Evolutionary conservation across 2,888 invertebrate species (phyloP), one percentile per base, ranked within the genome.

Genomic region (Chironomus tentans): DNA sequence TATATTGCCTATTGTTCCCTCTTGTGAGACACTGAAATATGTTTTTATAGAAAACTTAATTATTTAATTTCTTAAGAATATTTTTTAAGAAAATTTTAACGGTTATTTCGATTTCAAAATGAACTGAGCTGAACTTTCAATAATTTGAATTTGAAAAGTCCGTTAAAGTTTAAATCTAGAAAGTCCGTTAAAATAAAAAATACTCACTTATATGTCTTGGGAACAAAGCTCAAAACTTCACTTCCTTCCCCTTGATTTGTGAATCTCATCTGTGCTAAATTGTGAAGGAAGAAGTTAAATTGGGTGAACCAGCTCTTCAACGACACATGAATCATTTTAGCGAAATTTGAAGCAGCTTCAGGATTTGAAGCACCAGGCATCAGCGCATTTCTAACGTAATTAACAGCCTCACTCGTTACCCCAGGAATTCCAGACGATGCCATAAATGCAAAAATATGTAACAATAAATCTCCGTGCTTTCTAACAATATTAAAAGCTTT

Each of bases 201-300:
- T 78, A 86, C 90, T 89, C 83, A 97, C 96, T 92, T 95, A 84
- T 95, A 97, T 68, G 93, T 92, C 79, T 95, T 90, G 0, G 97
- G 96, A 82, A 97, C 94, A 85, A 99, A 98, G 0, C 96, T 95
- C 4, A 99, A 85, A 13, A 96, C 85, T 79, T 93, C 92, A 46
- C 90, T 92, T 47, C 90, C 92, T 79, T 87, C 91, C 78, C 87
- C 89, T 80, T 94, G 94, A n/a, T 92, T 92, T 76, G 92, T 91
- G 80, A 97, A 97, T 79, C 96, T 87, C 80, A 97, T 85, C 83
- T 98, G 98, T 2, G 97, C 97, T 81, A 98, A 85, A 83, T 97
- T 97, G 86, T 99, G 99, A 71, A 98, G 87, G 86, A 99, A 98
- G 86, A 99, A 99, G 86, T 99, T 99, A 80, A 98, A 93, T 78